phyloP scores from a whole-genome alignment of 2,888 invertebrate species.

The Dorcus hopei region DNA sequence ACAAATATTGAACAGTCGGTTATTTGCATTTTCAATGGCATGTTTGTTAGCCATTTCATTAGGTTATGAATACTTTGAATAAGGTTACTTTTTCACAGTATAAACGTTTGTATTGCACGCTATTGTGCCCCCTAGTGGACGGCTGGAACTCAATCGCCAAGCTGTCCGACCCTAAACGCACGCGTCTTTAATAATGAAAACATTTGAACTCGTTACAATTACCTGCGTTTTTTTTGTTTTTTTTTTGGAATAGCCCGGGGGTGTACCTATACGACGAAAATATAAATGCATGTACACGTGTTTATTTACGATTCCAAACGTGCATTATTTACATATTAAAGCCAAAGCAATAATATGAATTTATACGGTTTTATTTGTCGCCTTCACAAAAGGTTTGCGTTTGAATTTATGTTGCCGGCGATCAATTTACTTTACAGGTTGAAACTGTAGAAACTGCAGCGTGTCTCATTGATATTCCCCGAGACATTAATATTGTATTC shows the following conservation, averaged over 20 bases:
- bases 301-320: constrained; percentile 9
- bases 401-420: background rate
- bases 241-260: too few species aligned
- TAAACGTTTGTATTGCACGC: constrained; percentile 31
- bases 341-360: constrained; percentile 9
- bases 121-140: constrained; percentile 19
- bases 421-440: background rate
- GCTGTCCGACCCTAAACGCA: background rate
- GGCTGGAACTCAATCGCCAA: constrained; percentile 1
- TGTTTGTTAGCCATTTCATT: constrained; percentile 37
- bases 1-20: constrained; percentile 21
- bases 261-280: too few species aligned
- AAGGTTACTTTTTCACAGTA: constrained; percentile 31
- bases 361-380: constrained; percentile 12
- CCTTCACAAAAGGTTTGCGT: constrained; percentile 1
- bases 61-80: constrained; percentile 39
- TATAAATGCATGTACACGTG: constrained; percentile 1
- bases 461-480: constrained; percentile 8
- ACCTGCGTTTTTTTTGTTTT: too few species aligned
- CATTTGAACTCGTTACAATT: too few species aligned
- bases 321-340: constrained; percentile 9
- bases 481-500: constrained; percentile 2
- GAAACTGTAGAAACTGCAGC: constrained; percentile 2
- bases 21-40: constrained; percentile 32
- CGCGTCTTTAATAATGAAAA: too few species aligned